Conservation (phyloP, 2,113 vertebrate genomes). For the Halcyon malimbica region DNA sequence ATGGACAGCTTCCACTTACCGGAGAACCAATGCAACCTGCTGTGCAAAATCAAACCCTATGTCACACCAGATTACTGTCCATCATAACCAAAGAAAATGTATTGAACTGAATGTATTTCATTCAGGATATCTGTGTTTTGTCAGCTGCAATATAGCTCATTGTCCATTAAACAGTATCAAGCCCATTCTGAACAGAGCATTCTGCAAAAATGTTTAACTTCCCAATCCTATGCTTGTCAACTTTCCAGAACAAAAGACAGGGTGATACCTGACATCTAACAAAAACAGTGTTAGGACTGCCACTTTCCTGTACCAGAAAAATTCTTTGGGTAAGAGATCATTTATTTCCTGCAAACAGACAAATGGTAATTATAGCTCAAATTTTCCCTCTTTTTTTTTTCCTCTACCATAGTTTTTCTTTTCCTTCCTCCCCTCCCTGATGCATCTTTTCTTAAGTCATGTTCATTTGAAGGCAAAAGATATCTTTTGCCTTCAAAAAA, state of each 20-base stretch:
- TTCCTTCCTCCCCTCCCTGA: neutral
- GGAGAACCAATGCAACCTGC: slow-evolving; percentile 38
- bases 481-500: slow-evolving; percentile 33
- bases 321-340: slow-evolving; percentile 10
- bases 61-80: slow-evolving; percentile 62
- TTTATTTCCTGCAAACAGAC: slow-evolving; percentile 5
- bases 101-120: slow-evolving; percentile 39
- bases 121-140: slow-evolving; percentile 63
- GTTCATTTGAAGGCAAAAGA: neutral
- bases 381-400: neutral
- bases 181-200: slow-evolving; percentile 7
- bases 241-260: slow-evolving; percentile 16
- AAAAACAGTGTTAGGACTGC: neutral
- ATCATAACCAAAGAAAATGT: slow-evolving; percentile 48
- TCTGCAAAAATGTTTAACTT: slow-evolving; percentile 41
- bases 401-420: neutral
- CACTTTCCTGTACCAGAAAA: neutral
- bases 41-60: slow-evolving; percentile 53
- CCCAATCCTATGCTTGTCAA: slow-evolving; percentile 26
- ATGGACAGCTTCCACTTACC: slow-evolving; percentile 39
- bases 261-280: neutral
- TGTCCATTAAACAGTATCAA: slow-evolving; percentile 39
- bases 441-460: neutral
- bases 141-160: slow-evolving; percentile 49
- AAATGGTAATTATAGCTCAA: slow-evolving; percentile 11